phyloP scores from a whole-genome alignment of 1,140 invertebrate species.

The Bradysia coprophila region DNA sequence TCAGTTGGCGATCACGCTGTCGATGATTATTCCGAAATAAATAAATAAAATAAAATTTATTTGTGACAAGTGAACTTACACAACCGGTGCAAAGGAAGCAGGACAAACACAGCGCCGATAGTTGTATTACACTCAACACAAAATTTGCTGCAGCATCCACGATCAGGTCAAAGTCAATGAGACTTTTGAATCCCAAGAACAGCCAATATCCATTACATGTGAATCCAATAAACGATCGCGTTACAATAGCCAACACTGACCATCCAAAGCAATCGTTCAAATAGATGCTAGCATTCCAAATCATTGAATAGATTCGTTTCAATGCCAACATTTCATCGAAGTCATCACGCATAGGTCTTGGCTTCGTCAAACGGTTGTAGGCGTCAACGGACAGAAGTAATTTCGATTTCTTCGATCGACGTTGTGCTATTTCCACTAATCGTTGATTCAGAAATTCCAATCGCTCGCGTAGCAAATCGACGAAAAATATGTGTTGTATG shows the following conservation, averaged over 20 bases:
- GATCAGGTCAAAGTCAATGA: neutral
- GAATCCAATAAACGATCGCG: constrained; percentile 2
- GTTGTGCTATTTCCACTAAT: neutral
- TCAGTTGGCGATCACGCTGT: too few species aligned
- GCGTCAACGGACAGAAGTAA: neutral
- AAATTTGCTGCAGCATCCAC: too few species aligned
- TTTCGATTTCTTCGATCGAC: neutral
- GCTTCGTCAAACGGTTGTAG: neutral
- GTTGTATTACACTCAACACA: too few species aligned
- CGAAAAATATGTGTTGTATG: neutral
- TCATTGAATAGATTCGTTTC: constrained; percentile 2
- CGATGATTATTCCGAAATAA: too few species aligned
- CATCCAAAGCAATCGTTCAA: constrained; percentile 5
- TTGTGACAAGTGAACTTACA: too few species aligned
- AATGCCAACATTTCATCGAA: constrained; percentile 1
- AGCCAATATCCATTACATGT: constrained; percentile 3
- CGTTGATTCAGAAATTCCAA: constrained; percentile 1
- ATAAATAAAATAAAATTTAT: too few species aligned
- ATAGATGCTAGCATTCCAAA: constrained; percentile 1
- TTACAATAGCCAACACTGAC: constrained; percentile 3
- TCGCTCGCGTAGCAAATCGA: neutral
- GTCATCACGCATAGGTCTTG: neutral
- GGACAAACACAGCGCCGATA: neutral
- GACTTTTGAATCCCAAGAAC: constrained; percentile 2
- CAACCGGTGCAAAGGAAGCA: neutral